Evolutionary conservation across 2,113 vertebrate genomes (phyloP), one percentile per base, ranked within the genome.

Genomic region (Sclerurus mexicanus): DNA sequence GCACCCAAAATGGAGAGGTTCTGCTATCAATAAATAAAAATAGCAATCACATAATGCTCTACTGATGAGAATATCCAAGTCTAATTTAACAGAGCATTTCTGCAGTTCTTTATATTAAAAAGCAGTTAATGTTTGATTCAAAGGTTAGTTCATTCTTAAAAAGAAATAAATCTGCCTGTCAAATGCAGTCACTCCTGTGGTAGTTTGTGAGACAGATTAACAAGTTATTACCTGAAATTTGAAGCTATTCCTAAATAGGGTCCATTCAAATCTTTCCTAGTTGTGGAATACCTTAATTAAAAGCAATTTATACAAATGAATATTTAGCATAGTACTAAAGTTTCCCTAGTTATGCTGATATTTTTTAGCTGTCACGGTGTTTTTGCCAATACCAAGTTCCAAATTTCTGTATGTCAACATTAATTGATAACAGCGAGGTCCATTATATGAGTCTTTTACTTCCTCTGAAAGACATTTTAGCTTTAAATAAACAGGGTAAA

Each of bases 401-500:
- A 59, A 6, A 23, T 68, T 67, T n/a, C 18, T 75, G 69, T 24
- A 14, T 73, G 44, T 56, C 71, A 72, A 28, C n/a, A 35, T 35
- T 42, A 24, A 30, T 22, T 46, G 58, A 9, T 63, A 40, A 39
- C 27, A 31, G 10, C 19, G 31, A 55, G 10, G 16, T 72, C 40
- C 1, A 1, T 33, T 22, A 33, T 58, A 17, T 3, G 24, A 56
- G 9, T 44, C 7, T 35, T 39, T 58, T 14, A 3, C 3, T 12
- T 67, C 46, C 33, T 55, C 35, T 42, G 60, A 55, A 82, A 78
- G 89, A 17, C 0, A 0, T 10, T 53, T 15, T 14, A 35, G 42
- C 12, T 84, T 69, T 59, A 62, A 62, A 67, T 33, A 59, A 50
- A 37, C 14, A 28, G 7, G 64, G 10, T 24, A 25, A 47, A 55